Evolutionary conservation across 2,113 vertebrate genomes (phyloP), one percentile per base, ranked within the genome.

Genomic region (Myiozetetes cayanensis): DNA sequence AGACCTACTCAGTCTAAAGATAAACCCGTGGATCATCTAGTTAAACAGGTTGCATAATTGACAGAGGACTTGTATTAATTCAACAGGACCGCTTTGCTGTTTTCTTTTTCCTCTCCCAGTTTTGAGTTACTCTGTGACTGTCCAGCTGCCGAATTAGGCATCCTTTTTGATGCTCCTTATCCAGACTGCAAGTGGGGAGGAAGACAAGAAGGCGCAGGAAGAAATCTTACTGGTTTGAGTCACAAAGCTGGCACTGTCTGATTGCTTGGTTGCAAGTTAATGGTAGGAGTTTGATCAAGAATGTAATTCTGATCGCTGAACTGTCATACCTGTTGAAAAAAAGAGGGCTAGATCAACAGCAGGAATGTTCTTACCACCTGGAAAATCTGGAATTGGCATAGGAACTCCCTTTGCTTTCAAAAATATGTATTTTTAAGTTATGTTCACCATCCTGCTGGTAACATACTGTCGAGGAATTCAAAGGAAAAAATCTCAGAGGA

Each of bases 161-260:
- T 63, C 91, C 89, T 81, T 95, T 80, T 12, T 88, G 75, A 76
- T 92, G 90, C 90, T 94, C 41, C 6, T 95, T 82, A 87, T 96
- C 88, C 86, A 93, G 90, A 87, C 88, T 96, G 95, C 90, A 91
- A 97, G 70, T 96, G 86, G 85, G 62, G 63, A 96, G 88, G 94
- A 75, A 92, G 84, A 94, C 67, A 85, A 78, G 93, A 96, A 93
- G 95, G 95, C 3, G 78, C 96, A 97, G 97, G 97, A 97, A 97
- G 93, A 97, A 96, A 94, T 97, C 96, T 97, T 97, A 97, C 97
- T 97, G 97, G 97, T 96, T 97, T 97, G 97, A 97, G 95, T 97
- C 96, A 97, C 96, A 97, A 96, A 97, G 96, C 94, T 97, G 97
- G 95, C 92, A 96, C 87, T 97, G 97, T 94, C 96, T 97, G 96